Conservation (phyloP, 2,888 invertebrate genomes). For the Omphaloscelis lunosa region DNA sequence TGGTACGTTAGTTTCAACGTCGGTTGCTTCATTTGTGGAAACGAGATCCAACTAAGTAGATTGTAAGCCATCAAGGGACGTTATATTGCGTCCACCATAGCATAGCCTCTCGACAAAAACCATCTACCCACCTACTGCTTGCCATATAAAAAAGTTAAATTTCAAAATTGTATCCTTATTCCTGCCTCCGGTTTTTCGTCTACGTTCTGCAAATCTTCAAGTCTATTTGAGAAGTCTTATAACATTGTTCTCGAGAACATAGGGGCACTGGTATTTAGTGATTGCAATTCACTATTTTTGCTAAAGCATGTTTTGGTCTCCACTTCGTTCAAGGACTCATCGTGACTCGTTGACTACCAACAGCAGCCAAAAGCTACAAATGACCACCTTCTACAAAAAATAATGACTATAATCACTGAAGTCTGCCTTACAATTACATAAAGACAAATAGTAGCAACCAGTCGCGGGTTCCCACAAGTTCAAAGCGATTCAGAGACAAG, state of each 20-base stretch:
- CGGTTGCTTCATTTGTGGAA: slow-evolving; percentile 52
- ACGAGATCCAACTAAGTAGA: slow-evolving; percentile 35
- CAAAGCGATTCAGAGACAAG: slow-evolving; percentile 42
- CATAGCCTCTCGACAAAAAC: background rate
- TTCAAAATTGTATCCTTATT: background rate
- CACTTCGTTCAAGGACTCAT: slow-evolving; percentile 28
- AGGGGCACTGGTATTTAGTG: background rate
- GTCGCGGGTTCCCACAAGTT: slow-evolving; percentile 61
- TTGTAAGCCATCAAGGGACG: slow-evolving; percentile 32
- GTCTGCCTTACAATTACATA: slow-evolving; percentile 25
- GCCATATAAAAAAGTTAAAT: background rate
- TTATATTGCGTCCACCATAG: slow-evolving; percentile 21
- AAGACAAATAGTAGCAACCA: slow-evolving; percentile 38
- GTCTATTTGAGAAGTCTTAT: background rate
- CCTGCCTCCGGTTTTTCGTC: background rate
- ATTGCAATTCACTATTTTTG: background rate
- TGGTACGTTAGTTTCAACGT: slow-evolving; percentile 28
- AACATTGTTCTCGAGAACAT: background rate
- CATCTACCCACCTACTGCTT: background rate
- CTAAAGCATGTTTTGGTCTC: background rate
- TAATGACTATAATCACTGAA: slow-evolving; percentile 47
- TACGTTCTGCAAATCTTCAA: background rate
- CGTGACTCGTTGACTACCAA: slow-evolving; percentile 7
- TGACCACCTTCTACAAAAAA: slow-evolving; percentile 10
- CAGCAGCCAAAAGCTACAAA: slow-evolving; percentile 20